Evolutionary conservation across 2,888 invertebrate species (phyloP).

Genomic region (Tenthredo scrophulariae): DNA sequence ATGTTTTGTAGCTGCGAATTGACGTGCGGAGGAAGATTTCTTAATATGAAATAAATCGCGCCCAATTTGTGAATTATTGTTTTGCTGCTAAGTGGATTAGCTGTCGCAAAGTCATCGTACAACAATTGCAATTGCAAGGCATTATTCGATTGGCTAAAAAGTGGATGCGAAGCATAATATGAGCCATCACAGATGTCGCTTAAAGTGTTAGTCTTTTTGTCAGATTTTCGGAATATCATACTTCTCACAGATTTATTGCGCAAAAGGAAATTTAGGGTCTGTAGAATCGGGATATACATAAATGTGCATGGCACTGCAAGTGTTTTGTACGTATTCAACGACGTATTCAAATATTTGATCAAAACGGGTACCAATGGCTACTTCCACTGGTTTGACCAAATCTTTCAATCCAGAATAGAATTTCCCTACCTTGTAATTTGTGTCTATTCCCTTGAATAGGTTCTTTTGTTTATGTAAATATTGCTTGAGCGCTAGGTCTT

Average conservation of each 20-base stretch:
- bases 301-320: conserved; percentile 54
- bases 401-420: conserved; percentile 13
- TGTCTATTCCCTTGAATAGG: conserved; percentile 28
- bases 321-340: conserved; percentile 39
- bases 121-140: conserved; percentile 56
- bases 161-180: conserved; percentile 55
- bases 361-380: conserved; percentile 56
- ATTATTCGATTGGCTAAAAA: conserved; percentile 54
- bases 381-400: conserved; percentile 55
- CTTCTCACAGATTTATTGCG: conserved; percentile 9
- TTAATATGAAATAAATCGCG: conserved; percentile 59
- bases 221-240: neutral
- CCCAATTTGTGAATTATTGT: conserved; percentile 57
- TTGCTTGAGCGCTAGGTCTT: neutral
- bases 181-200: conserved; percentile 56
- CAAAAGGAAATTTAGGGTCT: conserved; percentile 50
- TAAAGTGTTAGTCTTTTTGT: conserved; percentile 1
- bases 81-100: conserved; percentile 58
- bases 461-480: conserved; percentile 41
- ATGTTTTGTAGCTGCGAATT: conserved; percentile 58
- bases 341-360: conserved; percentile 54
- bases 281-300: conserved; percentile 56
- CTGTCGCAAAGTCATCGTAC: conserved; percentile 60
- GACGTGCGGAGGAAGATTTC: conserved; percentile 57
- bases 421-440: conserved; percentile 28